These are phyloP conservation scores for Mycteria americana DNA, from an alignment of 2,797 vertebrate species.

Conservation along the genomic window DNA sequence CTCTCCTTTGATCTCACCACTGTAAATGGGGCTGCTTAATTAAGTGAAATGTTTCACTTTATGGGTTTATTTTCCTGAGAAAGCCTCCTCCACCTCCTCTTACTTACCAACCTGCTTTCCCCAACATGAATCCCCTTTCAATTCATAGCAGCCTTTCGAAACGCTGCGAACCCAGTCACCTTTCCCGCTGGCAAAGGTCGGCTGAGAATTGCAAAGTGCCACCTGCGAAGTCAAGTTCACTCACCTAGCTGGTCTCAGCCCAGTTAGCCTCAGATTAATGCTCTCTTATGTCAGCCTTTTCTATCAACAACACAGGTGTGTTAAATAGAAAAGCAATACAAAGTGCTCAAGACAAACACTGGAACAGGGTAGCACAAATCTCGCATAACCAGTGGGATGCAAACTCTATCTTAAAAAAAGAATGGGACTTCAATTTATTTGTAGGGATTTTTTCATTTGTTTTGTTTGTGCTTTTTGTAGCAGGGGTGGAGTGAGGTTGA, in stretches of 20 bases:
- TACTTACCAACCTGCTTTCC: background rate
- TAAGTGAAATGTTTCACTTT: slow-evolving; percentile 45
- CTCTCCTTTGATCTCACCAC: slow-evolving; percentile 55
- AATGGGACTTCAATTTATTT: rapidly evolving
- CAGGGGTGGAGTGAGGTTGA: rapidly evolving
- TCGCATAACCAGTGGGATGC: background rate
- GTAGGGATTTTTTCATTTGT: background rate
- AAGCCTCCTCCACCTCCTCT: slow-evolving; percentile 41
- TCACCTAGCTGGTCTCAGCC: background rate
- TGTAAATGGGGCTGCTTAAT: slow-evolving; percentile 37
- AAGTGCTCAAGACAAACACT: background rate
- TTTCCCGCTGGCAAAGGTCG: background rate
- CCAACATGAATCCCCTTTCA: background rate
- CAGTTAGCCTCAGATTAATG: background rate
- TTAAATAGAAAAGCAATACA: background rate
- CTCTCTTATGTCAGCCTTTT: background rate
- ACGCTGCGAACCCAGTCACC: background rate
- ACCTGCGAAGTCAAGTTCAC: slow-evolving; percentile 15
- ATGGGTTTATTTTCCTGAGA: slow-evolving; percentile 6
- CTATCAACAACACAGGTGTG: background rate
- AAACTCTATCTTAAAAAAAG: background rate
- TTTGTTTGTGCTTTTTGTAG: background rate
- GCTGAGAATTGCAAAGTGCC: background rate
- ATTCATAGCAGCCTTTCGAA: background rate
- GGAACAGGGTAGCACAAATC: background rate